phyloP scores from a whole-genome alignment of 1,140 invertebrate genomes.

The Trichomalopsis sarcophagae region DNA sequence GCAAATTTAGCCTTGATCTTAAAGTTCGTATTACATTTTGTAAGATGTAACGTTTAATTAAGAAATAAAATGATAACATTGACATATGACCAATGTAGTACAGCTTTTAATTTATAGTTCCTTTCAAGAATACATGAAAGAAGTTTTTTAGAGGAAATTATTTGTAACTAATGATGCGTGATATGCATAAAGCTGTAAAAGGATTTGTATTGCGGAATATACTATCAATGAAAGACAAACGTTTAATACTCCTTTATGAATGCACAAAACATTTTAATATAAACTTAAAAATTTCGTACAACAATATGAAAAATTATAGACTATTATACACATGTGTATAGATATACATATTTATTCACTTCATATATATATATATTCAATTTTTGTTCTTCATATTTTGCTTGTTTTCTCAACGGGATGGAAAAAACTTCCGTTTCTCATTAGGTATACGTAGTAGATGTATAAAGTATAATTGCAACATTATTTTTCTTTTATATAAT shows the following conservation, averaged over 20 bases:
- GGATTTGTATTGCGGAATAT: neutral
- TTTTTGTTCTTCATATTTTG: slow-evolving; percentile 54
- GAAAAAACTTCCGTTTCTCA: slow-evolving; percentile 78
- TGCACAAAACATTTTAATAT: slow-evolving; percentile 88
- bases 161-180: neutral
- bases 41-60: slow-evolving; percentile 48
- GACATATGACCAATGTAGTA: neutral
- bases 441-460: slow-evolving; percentile 48
- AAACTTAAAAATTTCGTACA: slow-evolving; percentile 88
- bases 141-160: neutral
- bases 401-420: slow-evolving; percentile 74
- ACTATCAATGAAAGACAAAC: neutral
- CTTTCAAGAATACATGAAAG: neutral
- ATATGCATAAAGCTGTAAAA: neutral
- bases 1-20: slow-evolving; percentile 37
- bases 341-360: slow-evolving; percentile 54
- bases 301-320: slow-evolving; percentile 87
- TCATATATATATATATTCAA: slow-evolving; percentile 29
- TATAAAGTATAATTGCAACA: slow-evolving; percentile 41
- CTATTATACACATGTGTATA: slow-evolving; percentile 79
- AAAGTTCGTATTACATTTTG: slow-evolving; percentile 40
- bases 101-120: neutral
- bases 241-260: slow-evolving; percentile 66
- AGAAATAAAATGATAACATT: slow-evolving; percentile 29
- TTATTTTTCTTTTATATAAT: slow-evolving; percentile 22